Evolutionary conservation across 2,113 vertebrate species (phyloP).

Genomic region (Malurus alboscapulatus): DNA sequence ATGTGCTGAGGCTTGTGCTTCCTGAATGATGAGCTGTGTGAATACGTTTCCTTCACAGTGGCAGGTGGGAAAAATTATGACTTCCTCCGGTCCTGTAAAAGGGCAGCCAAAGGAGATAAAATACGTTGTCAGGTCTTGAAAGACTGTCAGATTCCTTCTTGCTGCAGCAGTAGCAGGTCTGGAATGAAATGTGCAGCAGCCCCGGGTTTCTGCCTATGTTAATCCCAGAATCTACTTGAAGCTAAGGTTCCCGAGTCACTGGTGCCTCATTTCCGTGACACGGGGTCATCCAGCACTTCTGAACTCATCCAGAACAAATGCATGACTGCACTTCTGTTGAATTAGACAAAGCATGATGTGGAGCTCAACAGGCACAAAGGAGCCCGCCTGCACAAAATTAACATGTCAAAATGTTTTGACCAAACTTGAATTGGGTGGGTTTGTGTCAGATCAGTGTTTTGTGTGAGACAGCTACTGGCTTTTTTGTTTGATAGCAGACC

Average conservation of each 20-base stretch:
- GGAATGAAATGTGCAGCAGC: not conserved
- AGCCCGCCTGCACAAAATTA: not conserved
- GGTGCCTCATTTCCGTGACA: accelerated
- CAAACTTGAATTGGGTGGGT: not conserved
- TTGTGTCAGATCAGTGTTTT: not conserved
- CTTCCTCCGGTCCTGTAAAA: not conserved
- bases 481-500: not conserved
- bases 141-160: not conserved
- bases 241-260: accelerated
- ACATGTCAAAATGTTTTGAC: not conserved
- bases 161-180: not conserved
- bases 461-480: not conserved
- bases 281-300: not conserved
- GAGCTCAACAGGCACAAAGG: not conserved
- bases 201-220: not conserved
- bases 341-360: not conserved
- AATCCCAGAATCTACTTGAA: not conserved
- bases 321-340: not conserved
- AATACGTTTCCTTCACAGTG: not conserved
- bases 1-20: not conserved
- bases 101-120: not conserved
- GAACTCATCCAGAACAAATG: not conserved
- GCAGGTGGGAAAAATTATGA: not conserved
- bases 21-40: not conserved
- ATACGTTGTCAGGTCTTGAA: not conserved